A percentile compares a stretch with the other conserved stretches of the same genome.
phyloP scores from a whole-genome alignment of 2,888 invertebrate genomes.

The Dolichomitus sp. region DNA sequence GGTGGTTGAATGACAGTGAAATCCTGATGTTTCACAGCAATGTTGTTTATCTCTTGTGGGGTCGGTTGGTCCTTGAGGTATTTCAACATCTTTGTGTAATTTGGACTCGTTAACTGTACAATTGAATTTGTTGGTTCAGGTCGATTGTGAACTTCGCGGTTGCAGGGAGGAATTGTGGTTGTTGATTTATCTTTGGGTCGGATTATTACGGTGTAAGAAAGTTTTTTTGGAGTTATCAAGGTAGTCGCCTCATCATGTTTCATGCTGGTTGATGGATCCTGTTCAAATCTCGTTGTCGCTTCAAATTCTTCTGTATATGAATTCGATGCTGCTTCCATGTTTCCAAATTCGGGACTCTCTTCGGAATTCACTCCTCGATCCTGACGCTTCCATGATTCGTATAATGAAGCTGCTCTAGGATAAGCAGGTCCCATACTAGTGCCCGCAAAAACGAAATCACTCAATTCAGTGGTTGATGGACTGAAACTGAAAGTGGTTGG shows the following conservation, averaged over 20 bases:
- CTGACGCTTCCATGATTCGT: slow-evolving; percentile 65
- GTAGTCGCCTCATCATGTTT: slow-evolving; percentile 21
- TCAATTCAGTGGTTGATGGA: slow-evolving; percentile 1
- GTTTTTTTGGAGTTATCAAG: slow-evolving; percentile 45
- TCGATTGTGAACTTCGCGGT: slow-evolving; percentile 16
- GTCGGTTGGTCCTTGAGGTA: slow-evolving; percentile 28
- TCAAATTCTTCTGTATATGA: not conserved
- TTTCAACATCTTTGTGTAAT: not conserved
- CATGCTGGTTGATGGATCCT: not conserved
- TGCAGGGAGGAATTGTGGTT: slow-evolving; percentile 18
- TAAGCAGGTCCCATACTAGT: slow-evolving; percentile 1
- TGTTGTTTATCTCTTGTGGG: slow-evolving; percentile 31
- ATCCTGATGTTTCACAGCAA: slow-evolving; percentile 42
- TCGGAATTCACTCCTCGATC: slow-evolving; percentile 22
- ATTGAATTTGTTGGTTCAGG: slow-evolving; percentile 17
- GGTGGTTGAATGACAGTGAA: slow-evolving; percentile 70
- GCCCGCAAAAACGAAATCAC: not conserved
- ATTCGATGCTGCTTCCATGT: slow-evolving; percentile 10
- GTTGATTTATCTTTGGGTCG: slow-evolving; percentile 49
- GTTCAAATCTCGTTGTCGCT: not conserved
- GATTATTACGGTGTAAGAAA: slow-evolving; percentile 61
- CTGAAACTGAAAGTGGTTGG: slow-evolving; percentile 11
- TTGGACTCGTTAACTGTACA: slow-evolving; percentile 12
- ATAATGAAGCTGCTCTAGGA: slow-evolving; percentile 50
- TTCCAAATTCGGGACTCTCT: slow-evolving; percentile 5